Evolutionary conservation across 2,113 vertebrate genomes (phyloP).

Genomic region (Leptobrachium ailaonicum): DNA sequence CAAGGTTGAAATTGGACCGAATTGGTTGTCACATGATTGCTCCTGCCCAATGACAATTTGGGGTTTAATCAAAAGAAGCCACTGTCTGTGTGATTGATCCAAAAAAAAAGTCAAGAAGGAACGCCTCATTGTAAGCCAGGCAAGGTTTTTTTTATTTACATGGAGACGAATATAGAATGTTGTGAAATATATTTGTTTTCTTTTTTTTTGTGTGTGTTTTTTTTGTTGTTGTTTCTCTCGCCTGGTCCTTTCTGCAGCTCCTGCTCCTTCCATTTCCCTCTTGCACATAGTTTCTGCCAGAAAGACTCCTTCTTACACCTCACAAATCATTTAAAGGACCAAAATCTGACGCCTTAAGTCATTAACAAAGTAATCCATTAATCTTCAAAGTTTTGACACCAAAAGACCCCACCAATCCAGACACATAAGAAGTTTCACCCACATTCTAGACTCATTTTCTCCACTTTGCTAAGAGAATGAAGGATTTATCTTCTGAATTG

Average conservation of each 20-base stretch:
- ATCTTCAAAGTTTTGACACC: slow-evolving; percentile 87
- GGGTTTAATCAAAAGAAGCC: slow-evolving; percentile 99
- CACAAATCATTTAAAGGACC: slow-evolving; percentile 85
- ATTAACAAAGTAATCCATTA: slow-evolving; percentile 88
- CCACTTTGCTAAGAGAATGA: slow-evolving; percentile 48
- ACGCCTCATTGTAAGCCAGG: slow-evolving; percentile 92
- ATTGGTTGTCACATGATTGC: slow-evolving; percentile 99
- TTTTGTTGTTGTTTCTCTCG: slow-evolving; percentile 57
- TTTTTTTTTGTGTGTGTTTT: slow-evolving; percentile 32
- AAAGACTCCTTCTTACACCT: slow-evolving; percentile 79
- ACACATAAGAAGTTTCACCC: slow-evolving; percentile 70
- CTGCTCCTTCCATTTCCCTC: slow-evolving; percentile 73
- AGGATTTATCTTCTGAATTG: slow-evolving; percentile 47
- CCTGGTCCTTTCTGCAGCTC: slow-evolving; percentile 58
- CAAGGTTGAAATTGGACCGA: slow-evolving; percentile 98
- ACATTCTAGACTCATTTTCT: slow-evolving; percentile 57
- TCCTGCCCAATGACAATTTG: slow-evolving; percentile 99
- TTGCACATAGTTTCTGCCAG: slow-evolving; percentile 92
- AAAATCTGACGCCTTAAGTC: slow-evolving; percentile 80
- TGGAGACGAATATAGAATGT: neutral
- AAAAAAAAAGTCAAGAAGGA: slow-evolving; percentile 90
- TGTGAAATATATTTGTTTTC: slow-evolving; percentile 1
- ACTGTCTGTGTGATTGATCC: slow-evolving; percentile 99
- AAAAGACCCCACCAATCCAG: slow-evolving; percentile 63
- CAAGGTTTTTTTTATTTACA: slow-evolving; percentile 85